phyloP scores from a whole-genome alignment of 2,888 invertebrate species.

The Perizoma flavofasciatum region DNA sequence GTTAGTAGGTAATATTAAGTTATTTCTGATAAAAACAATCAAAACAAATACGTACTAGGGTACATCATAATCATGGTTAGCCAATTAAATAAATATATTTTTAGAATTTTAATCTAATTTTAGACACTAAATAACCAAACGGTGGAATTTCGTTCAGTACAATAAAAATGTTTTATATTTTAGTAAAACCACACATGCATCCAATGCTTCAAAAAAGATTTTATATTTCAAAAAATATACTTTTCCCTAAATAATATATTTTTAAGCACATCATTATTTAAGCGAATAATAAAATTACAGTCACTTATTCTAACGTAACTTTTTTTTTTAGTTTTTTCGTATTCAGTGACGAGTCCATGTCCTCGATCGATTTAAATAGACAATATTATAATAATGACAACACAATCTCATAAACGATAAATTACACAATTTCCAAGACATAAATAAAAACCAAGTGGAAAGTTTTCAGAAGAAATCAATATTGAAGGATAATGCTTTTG shows the following conservation, averaged over 20 bases:
- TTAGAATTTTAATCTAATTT: constrained; percentile 9
- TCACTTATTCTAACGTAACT: too few species aligned
- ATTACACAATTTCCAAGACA: constrained; percentile 27
- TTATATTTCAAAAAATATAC: constrained; percentile 13
- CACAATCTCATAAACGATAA: constrained; percentile 17
- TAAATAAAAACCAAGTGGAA: constrained; percentile 41
- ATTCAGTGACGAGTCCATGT: constrained; percentile 3
- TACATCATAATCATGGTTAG: neutral
- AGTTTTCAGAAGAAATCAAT: constrained; percentile 38
- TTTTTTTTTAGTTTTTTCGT: constrained; percentile 1
- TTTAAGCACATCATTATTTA: constrained; percentile 6
- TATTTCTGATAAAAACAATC: neutral
- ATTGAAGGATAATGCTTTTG: neutral
- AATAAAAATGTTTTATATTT: constrained; percentile 18
- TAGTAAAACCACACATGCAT: constrained; percentile 31
- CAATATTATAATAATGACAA: neutral
- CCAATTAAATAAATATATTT: constrained; percentile 16
- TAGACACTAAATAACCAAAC: constrained; percentile 33
- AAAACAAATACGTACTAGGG: neutral
- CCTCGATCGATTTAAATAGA: too few species aligned
- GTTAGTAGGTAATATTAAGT: constrained; percentile 1
- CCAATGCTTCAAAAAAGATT: constrained; percentile 36
- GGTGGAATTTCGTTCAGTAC: constrained; percentile 43
- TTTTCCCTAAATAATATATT: constrained; percentile 4
- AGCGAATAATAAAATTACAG: too few species aligned